Evolutionary conservation across 2,113 vertebrate genomes (phyloP).

Genomic region (Vimba vimba): DNA sequence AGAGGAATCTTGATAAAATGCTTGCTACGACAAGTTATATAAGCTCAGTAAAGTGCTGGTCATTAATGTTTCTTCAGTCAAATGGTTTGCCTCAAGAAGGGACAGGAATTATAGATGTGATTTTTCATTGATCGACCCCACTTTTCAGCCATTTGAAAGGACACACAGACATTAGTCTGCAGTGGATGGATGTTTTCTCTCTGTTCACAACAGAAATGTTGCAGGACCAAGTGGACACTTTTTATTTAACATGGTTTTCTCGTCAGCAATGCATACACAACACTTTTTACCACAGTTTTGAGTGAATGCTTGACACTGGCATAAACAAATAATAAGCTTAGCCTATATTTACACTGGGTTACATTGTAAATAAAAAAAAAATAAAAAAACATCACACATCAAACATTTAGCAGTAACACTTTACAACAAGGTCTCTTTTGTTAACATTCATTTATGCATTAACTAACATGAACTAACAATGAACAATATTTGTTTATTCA

Average conservation of each 20-base stretch:
- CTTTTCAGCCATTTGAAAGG: conserved; percentile 14
- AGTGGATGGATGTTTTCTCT: neutral
- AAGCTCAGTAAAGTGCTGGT: neutral
- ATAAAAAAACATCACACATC: too few species aligned
- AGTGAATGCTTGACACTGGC: neutral
- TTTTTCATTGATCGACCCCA: neutral
- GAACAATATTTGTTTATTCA: too few species aligned
- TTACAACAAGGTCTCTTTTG: too few species aligned
- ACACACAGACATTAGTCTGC: neutral
- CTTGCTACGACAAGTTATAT: neutral
- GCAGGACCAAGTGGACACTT: neutral
- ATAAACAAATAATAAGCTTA: neutral
- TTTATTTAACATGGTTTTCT: neutral
- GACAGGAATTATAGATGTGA: conserved; percentile 38
- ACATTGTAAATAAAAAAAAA: too few species aligned
- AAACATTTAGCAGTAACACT: too few species aligned
- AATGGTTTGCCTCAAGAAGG: conserved; percentile 1
- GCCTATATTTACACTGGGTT: too few species aligned
- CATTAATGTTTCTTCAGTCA: neutral
- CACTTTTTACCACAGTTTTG: neutral
- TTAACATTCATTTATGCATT: too few species aligned
- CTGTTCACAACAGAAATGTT: neutral
- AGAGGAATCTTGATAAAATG: conserved; percentile 19
- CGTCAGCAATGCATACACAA: neutral
- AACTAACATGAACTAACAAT: too few species aligned